Percentiles rank a stretch among this genome's conserved stretches.
Evolutionary conservation across 1,140 invertebrate species (phyloP).

Genomic region (Drosophila lini): DNA sequence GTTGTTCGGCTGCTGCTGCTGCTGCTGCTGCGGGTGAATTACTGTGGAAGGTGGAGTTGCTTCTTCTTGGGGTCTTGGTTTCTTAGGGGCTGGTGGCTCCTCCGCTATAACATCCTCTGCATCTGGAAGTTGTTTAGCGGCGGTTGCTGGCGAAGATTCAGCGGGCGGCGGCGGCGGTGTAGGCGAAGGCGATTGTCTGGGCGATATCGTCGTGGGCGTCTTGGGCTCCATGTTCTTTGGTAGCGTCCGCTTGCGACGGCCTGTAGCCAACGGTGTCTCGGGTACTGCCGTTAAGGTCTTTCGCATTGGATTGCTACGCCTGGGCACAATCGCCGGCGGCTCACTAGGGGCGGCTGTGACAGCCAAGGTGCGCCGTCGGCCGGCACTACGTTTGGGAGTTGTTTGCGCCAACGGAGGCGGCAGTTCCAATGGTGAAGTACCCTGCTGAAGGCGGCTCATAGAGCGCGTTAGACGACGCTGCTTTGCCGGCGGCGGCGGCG

Average conservation of each 20-base stretch:
- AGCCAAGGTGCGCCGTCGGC: conserved; percentile 34
- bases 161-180: background rate
- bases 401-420: background rate
- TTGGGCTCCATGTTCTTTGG: background rate
- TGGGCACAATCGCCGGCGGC: background rate
- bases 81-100: background rate
- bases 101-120: background rate
- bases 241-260: conserved; percentile 16
- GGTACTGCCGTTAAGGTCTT: conserved; percentile 27
- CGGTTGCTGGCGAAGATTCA: background rate
- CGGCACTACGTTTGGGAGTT: background rate
- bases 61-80: background rate
- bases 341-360: background rate
- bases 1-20: background rate
- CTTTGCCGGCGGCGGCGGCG: conserved; percentile 28
- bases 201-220: background rate
- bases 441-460: conserved; percentile 38
- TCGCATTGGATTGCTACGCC: conserved; percentile 10
- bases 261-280: background rate
- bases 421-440: background rate
- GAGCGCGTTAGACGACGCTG: conserved; percentile 62
- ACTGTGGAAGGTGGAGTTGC: background rate
- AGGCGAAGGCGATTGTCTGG: background rate
- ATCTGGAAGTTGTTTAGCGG: too few relatives aligned
- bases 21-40: background rate